Conservation (phyloP, 2,113 vertebrate genomes). For the Paracanthobrama guichenoti region DNA sequence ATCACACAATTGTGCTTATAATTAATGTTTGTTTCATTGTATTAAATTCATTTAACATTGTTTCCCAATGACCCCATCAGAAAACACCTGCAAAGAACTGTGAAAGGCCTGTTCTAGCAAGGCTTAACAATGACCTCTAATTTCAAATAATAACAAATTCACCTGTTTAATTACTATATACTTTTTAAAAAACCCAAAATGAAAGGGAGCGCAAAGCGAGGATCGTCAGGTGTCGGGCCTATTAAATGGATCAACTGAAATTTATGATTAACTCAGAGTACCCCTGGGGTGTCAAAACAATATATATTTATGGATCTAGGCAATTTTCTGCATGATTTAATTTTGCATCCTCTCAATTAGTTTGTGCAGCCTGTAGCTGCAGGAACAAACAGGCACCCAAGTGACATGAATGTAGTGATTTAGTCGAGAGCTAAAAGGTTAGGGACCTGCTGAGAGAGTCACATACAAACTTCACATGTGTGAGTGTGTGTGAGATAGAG, state of each 20-base stretch:
- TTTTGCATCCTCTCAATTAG: constrained; percentile 79
- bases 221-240: neutral
- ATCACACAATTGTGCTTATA: neutral
- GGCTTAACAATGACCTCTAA: constrained; percentile 8
- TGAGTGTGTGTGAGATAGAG: neutral
- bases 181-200: neutral
- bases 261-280: constrained; percentile 61
- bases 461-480: constrained; percentile 7
- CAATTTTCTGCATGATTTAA: constrained; percentile 83
- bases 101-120: neutral
- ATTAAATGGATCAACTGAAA: constrained; percentile 58
- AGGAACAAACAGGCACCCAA: constrained; percentile 61
- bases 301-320: constrained; percentile 66
- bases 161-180: neutral
- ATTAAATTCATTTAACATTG: neutral
- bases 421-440: constrained; percentile 57
- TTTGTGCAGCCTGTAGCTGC: constrained; percentile 73
- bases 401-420: constrained; percentile 56
- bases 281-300: constrained; percentile 70
- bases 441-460: constrained; percentile 42
- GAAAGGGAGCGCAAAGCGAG: neutral
- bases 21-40: neutral
- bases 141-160: neutral
- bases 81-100: neutral
- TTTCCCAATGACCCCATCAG: neutral